A percentile compares a stretch with the other conserved stretches of the same genome.
Conservation (phyloP, 2,888 invertebrate species). For the Thalpophila matura region DNA sequence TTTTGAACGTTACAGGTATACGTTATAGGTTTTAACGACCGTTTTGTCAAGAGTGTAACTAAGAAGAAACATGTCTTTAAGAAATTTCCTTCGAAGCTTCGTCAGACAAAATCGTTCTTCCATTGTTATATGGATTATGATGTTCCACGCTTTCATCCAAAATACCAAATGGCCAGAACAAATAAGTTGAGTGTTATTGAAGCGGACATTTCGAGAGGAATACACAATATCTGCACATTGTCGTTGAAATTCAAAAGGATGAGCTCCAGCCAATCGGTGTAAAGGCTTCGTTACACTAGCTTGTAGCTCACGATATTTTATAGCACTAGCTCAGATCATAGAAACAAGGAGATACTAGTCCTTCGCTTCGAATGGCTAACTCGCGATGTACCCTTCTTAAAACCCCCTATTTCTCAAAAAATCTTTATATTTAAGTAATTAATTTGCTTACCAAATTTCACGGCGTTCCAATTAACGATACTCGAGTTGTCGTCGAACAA, state of each 20-base stretch:
- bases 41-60: too few species aligned
- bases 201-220: slow-evolving; percentile 15
- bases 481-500: too few species aligned
- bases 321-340: not conserved
- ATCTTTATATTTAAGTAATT: not conserved
- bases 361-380: too few species aligned
- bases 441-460: too few species aligned
- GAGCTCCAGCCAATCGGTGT: slow-evolving; percentile 4
- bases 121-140: not conserved
- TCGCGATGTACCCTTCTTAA: too few species aligned
- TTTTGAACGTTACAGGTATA: too few species aligned
- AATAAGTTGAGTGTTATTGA: slow-evolving; percentile 20
- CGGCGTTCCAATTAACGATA: too few species aligned
- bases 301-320: not conserved
- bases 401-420: not conserved
- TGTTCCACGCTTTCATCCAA: not conserved
- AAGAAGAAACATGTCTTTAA: too few species aligned
- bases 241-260: slow-evolving; percentile 43
- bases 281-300: slow-evolving; percentile 3
- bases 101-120: not conserved
- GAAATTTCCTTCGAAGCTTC: too few species aligned
- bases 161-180: slow-evolving; percentile 1
- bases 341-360: too few species aligned
- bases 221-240: slow-evolving; percentile 25
- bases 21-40: too few species aligned